These are phyloP conservation scores for Alcedo atthis DNA, from an alignment of 2,797 vertebrate species.

Conservation along the genomic window DNA sequence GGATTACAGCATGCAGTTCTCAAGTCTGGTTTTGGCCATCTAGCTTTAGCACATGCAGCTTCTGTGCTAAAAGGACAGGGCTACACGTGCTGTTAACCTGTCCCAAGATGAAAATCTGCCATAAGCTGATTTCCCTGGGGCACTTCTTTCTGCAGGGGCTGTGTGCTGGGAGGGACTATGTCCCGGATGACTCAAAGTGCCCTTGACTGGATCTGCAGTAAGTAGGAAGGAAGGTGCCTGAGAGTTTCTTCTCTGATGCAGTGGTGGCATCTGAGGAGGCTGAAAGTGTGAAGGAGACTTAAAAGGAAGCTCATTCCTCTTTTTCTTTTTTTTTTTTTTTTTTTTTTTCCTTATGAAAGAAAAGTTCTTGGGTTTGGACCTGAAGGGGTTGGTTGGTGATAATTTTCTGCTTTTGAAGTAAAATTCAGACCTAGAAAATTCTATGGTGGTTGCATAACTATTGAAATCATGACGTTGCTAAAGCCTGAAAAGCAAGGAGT, in stretches of 20 bases:
- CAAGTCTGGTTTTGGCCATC: neutral
- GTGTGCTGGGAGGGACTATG: neutral
- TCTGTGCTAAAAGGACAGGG: neutral
- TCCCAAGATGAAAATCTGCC: neutral
- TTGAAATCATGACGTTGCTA: neutral
- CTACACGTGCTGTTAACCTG: neutral
- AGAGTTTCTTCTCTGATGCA: neutral
- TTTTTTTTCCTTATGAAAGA: neutral
- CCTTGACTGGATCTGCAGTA: slow-evolving; percentile 41
- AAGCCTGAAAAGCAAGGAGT: slow-evolving; percentile 3
- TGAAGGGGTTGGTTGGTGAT: neutral
- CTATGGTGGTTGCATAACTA: slow-evolving; percentile 31
- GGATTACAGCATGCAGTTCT: slow-evolving; percentile 24
- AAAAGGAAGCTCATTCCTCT: neutral
- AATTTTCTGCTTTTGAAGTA: slow-evolving; percentile 25
- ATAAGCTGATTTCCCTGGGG: neutral
- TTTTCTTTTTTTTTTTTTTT: neutral
- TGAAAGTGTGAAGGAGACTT: slow-evolving; percentile 21
- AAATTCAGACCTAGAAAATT: slow-evolving; percentile 51
- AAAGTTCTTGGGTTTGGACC: neutral
- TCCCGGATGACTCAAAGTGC: neutral
- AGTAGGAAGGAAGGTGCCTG: slow-evolving; percentile 21
- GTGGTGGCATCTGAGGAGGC: slow-evolving; percentile 31
- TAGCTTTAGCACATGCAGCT: neutral
- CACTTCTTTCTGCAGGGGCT: neutral